Conservation (phyloP, 2,888 invertebrate genomes). For the Drosophila merina region DNA sequence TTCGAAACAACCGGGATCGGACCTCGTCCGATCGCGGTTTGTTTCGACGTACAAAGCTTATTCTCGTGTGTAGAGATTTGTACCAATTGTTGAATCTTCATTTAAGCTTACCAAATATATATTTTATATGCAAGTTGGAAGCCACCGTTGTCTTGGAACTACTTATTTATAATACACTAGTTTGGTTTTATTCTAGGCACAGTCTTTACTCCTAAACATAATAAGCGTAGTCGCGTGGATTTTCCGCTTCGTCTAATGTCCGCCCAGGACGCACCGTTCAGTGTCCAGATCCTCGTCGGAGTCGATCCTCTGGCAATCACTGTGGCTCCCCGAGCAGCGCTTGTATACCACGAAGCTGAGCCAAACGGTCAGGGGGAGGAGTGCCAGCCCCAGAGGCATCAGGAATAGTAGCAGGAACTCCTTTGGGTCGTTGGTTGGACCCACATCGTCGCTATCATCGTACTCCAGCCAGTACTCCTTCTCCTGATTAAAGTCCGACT, state of each 20-base stretch:
- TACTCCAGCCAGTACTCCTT: conserved; percentile 79
- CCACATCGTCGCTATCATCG: conserved; percentile 53
- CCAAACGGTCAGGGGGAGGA: conserved; percentile 81
- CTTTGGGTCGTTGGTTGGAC: conserved; percentile 60
- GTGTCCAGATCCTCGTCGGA: conserved; percentile 70
- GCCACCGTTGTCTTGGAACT: neutral
- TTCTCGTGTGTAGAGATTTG: neutral
- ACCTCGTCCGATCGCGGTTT: neutral
- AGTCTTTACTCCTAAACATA: conserved; percentile 61
- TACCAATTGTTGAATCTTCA: neutral
- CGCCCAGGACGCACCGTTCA: conserved; percentile 70
- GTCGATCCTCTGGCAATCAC: conserved; percentile 67
- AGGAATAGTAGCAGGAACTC: conserved; percentile 81
- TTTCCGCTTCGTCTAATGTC: conserved; percentile 43
- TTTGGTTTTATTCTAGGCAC: conserved; percentile 18
- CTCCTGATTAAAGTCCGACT: conserved; percentile 32
- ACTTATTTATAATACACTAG: neutral
- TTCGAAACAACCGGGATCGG: neutral
- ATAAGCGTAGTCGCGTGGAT: conserved; percentile 50
- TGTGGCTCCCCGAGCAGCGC: conserved; percentile 48
- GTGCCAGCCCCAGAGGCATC: conserved; percentile 81
- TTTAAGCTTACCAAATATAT: neutral
- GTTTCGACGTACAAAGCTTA: neutral
- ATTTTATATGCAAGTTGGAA: neutral
- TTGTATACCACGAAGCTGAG: conserved; percentile 76